A percentile compares a stretch with the other conserved stretches of the same genome.
Evolutionary conservation across 2,888 invertebrate genomes (phyloP).

Genomic region (Diadegma fenestrale): DNA sequence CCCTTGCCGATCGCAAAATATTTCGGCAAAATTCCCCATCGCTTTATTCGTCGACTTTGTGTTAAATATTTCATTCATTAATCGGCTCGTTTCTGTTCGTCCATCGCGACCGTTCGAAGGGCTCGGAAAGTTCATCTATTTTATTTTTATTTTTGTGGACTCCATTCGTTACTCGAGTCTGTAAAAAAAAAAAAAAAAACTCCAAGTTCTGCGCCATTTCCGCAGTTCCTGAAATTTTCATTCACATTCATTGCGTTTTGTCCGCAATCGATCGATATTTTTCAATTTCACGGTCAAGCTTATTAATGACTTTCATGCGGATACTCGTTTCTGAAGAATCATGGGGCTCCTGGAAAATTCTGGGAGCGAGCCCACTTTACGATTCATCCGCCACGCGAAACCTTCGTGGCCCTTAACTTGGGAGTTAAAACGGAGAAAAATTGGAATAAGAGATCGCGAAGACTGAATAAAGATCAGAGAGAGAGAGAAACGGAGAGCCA

Average conservation of each 20-base stretch:
- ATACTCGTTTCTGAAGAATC: neutral
- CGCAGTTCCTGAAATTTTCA: no score
- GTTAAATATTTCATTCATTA: no score
- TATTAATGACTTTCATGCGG: neutral
- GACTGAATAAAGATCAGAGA: slow-evolving; percentile 83
- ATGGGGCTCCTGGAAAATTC: neutral
- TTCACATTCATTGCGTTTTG: neutral
- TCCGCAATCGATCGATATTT: neutral
- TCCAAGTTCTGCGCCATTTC: no score
- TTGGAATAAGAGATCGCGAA: slow-evolving; percentile 83
- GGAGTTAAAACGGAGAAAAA: slow-evolving; percentile 82
- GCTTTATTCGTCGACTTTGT: slow-evolving; percentile 28
- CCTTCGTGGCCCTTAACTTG: slow-evolving; percentile 57
- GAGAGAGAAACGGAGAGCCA: slow-evolving; percentile 17
- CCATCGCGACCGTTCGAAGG: no score
- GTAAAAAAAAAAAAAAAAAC: no score
- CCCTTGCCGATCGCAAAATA: slow-evolving; percentile 53
- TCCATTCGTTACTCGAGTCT: no score
- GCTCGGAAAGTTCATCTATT: no score
- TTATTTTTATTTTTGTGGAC: no score
- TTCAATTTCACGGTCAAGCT: slow-evolving; percentile 6
- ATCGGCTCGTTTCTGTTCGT: no score
- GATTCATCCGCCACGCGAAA: slow-evolving; percentile 59
- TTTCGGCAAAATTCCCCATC: slow-evolving; percentile 36
- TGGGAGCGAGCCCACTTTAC: slow-evolving; percentile 21